phyloP scores from a whole-genome alignment of 2,888 invertebrate species.

The Parthenolecanium corni region DNA sequence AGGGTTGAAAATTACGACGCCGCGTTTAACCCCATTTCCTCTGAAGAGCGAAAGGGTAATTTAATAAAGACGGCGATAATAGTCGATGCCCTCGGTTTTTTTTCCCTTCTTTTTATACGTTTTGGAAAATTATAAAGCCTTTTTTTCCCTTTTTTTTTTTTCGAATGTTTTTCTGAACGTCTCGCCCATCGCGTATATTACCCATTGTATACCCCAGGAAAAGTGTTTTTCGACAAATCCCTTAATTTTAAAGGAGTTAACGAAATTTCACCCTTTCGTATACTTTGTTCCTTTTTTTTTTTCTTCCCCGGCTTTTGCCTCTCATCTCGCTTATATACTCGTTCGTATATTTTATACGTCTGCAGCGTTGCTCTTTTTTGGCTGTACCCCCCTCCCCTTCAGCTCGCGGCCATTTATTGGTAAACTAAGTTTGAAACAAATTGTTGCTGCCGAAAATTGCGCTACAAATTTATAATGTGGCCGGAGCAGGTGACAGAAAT shows the following conservation, averaged over 20 bases:
- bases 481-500: constrained; percentile 23
- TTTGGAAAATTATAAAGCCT: too few species aligned
- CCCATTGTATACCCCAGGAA: too few species aligned
- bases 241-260: constrained; percentile 29
- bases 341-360: not conserved
- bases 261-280: constrained; percentile 23
- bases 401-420: not conserved
- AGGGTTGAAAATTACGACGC: constrained; percentile 8
- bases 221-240: constrained; percentile 14
- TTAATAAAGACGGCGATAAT: constrained; percentile 27
- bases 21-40: not conserved
- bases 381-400: too few species aligned
- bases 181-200: too few species aligned
- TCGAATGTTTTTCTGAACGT: too few species aligned
- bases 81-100: not conserved
- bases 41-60: constrained; percentile 8
- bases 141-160: too few species aligned
- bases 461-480: constrained; percentile 16
- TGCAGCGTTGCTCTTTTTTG: not conserved
- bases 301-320: not conserved
- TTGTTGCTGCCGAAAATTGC: not conserved
- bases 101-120: too few species aligned
- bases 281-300: constrained; percentile 23
- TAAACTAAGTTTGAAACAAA: too few species aligned
- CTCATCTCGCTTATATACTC: not conserved